A percentile compares a stretch with the other conserved stretches of the same genome.
Conservation (phyloP, 2,113 vertebrate genomes). For the Melanerpes aurifrons region DNA sequence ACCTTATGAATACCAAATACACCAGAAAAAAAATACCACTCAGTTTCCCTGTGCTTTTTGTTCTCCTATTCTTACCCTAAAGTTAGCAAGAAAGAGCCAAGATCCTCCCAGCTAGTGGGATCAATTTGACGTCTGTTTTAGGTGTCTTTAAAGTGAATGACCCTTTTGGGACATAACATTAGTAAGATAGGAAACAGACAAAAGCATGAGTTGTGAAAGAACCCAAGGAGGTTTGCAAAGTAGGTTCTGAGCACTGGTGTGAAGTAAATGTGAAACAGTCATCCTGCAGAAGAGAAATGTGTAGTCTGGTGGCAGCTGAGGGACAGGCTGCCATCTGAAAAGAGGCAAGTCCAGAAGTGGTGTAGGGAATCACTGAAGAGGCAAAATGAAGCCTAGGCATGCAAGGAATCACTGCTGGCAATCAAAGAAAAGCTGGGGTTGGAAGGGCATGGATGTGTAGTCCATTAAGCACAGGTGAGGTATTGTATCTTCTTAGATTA, state of each 20-base stretch:
- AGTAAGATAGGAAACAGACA: not conserved
- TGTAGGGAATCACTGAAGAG: not conserved
- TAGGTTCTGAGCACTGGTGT: not conserved
- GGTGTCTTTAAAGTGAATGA: not conserved
- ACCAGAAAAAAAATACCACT: not conserved
- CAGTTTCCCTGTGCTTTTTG: not conserved
- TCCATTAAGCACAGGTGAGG: not conserved
- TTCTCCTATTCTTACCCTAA: not conserved
- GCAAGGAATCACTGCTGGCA: not conserved
- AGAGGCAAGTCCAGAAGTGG: not conserved
- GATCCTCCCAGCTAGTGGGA: not conserved
- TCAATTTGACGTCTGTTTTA: not conserved
- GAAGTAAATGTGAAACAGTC: not conserved
- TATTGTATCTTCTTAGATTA: not conserved
- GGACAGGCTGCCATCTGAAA: not conserved
- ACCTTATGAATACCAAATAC: not conserved
- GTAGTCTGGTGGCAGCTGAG: not conserved
- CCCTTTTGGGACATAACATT: not conserved
- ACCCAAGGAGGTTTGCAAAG: not conserved
- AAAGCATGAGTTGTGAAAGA: not conserved
- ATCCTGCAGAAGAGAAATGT: not conserved
- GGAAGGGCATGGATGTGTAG: fast-evolving
- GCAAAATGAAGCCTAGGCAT: not conserved
- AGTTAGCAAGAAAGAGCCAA: not conserved
- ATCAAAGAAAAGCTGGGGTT: not conserved